phyloP scores from a whole-genome alignment of 2,113 vertebrate species.

The Epinephelus moara region DNA sequence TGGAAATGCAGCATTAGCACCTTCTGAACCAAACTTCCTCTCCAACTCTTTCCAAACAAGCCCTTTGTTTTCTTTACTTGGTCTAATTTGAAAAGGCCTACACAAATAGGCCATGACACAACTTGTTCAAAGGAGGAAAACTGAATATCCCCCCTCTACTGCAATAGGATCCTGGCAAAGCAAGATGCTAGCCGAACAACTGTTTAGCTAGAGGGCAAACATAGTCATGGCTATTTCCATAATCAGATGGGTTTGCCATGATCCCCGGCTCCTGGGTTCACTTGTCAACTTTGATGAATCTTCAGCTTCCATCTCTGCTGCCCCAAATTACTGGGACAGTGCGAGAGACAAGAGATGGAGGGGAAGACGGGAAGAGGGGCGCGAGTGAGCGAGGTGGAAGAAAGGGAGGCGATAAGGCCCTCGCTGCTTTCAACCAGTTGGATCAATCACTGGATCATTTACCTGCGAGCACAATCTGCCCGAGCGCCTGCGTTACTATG shows the following conservation, averaged over 20 bases:
- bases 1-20: conserved; percentile 60
- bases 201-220: conserved; percentile 67
- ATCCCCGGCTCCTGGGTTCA: conserved; percentile 89
- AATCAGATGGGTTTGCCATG: conserved; percentile 87
- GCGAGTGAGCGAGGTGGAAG: conserved; percentile 59
- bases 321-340: conserved; percentile 85
- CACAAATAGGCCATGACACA: not conserved
- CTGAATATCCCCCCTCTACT: not conserved
- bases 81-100: conserved; percentile 47
- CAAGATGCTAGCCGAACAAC: conserved; percentile 43
- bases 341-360: conserved; percentile 60
- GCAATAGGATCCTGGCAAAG: conserved; percentile 60
- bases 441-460: conserved; percentile 93
- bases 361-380: conserved; percentile 34
- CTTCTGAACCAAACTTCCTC: conserved; percentile 57
- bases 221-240: conserved; percentile 85
- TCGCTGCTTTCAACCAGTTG: conserved; percentile 88
- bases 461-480: conserved; percentile 92
- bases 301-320: conserved; percentile 88
- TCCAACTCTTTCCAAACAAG: conserved; percentile 3
- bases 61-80: conserved; percentile 58
- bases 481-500: conserved; percentile 85
- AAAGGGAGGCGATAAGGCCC: conserved; percentile 70
- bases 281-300: conserved; percentile 94
- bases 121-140: conserved; percentile 25